Evolutionary conservation across 2,888 invertebrate genomes (phyloP), one percentile per base, ranked within the genome.

Genomic region (Ormyrus pomaceus): DNA sequence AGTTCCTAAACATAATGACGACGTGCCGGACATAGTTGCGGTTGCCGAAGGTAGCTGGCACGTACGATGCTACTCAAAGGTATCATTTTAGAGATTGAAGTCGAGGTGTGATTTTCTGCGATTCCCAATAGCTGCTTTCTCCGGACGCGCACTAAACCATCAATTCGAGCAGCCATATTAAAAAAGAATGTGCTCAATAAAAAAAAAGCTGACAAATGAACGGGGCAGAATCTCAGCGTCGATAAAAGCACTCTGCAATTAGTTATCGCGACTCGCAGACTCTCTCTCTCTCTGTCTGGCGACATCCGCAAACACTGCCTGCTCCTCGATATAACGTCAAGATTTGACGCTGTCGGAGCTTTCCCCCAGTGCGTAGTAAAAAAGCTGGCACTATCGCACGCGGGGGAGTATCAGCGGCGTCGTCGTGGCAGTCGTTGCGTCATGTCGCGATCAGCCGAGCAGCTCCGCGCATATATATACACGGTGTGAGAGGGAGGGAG

Each of bases 11-110:
- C 79, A 80, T 84, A 84, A 85, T 86, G 82, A 84, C 83, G 75
- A 84, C 83, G 86, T 86, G 80, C 86, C 85, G 70, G 64, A 82
- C 83, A 84, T 85, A 84, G 84, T 84, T 85, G 83, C 76, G 83
- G 83, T 71, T 77, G 65, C 46, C 56, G 51, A 74, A 79, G 72
- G 53, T 78, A 74, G 55, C 82, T 19, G 81, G 69, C 70, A 73
- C 79, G 58, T 73, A 80, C 84, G 83, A 84, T 84, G 84, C 84
- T 82, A 79, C 6, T 77, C 76, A 83, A 82, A 84, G 82, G 83
- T 86, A 86, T 86, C 83, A 84, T 85, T 84, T 85, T 80, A 83
- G 75, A 83, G 84, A 84, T 85, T 65, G 58, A 77, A 65, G 71
- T 71, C 46, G 58, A 68, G 46, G 50, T 69, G 50, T 61, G 13